phyloP scores from a whole-genome alignment of 1,140 invertebrate genomes.

The Callitettix versicolor region DNA sequence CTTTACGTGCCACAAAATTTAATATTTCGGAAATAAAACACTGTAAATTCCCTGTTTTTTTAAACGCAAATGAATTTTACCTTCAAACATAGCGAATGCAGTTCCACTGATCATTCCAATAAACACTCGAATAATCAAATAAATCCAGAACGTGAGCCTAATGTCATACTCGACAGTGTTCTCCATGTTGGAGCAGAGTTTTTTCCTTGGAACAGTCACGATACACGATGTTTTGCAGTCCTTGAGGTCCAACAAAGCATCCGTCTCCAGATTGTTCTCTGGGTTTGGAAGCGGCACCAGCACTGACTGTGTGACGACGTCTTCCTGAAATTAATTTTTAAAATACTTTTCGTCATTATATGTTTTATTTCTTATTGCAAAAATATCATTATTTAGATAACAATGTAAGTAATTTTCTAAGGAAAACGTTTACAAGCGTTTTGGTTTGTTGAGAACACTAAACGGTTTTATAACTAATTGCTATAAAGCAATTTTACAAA shows the following conservation, averaged over 20 bases:
- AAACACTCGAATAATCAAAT: constrained; percentile 58
- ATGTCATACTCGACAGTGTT: constrained; percentile 48
- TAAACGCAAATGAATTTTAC: constrained; percentile 17
- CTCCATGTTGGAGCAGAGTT: constrained; percentile 48
- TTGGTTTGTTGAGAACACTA: no score
- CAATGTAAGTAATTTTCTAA: no score
- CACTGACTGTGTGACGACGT: constrained; percentile 20
- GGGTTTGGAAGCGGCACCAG: constrained; percentile 31
- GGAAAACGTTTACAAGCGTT: no score
- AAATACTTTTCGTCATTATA: no score
- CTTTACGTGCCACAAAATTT: no score
- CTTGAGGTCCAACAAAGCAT: constrained; percentile 24
- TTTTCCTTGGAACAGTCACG: constrained; percentile 39
- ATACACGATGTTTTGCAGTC: constrained; percentile 41
- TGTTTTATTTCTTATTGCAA: no score
- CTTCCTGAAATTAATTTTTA: no score
- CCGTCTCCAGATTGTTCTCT: constrained; percentile 23
- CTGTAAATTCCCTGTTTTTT: no score
- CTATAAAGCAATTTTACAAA: no score
- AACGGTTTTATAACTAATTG: no score
- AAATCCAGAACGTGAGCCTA: constrained; percentile 61
- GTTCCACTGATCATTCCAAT: constrained; percentile 51
- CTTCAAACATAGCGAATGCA: constrained; percentile 71
- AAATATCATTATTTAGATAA: no score
- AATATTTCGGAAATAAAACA: no score